Evolutionary conservation across 2,888 invertebrate genomes (phyloP), one percentile per base, ranked within the genome.

Genomic region (Balanococcus diminutus): DNA sequence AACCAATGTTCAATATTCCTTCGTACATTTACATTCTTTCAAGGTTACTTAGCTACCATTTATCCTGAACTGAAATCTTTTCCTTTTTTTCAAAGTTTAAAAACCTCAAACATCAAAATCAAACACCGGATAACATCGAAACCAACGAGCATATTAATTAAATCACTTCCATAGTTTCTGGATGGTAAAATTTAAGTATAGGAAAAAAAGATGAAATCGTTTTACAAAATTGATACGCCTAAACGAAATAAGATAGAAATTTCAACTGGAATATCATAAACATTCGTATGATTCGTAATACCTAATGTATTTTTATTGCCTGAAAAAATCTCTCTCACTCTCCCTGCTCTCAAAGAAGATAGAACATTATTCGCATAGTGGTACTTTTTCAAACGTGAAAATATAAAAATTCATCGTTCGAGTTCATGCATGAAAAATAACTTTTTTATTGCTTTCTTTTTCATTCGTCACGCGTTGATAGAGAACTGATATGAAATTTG

Each of bases 391-490:
- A 32, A 72, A 72, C 31, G 72, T 72, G 31, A 72, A 72, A 72
- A 67, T 72, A 72, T 79, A 79, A 79, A 79, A 79, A 79, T 79
- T 79, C 36, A 79, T 32, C 36, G 75, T 32, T 14, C 36, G 75
- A 79, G 28, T 28, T 79, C 75, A 36, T 79, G 75, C 75, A 36
- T 79, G 36, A 79, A 79, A 79, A 79, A 72, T 72, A 72, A 72
- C 72, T 72, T 72, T 72, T 72, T 72, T 72, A 72, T 79, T 79
- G 32, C 75, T 79, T 79, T 79, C 75, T 79, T 79, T 79, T 79
- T 79, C 32, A 79, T 79, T 79, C 36, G 75, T 79, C 75, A 32
- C 75, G 36, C 75, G 32, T 79, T 79, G 75, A 36, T 36, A 31
- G 36, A 79, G 75, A 79, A 32, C 75, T 32, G 32, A 79, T 79